Conservation (phyloP, 30 jellyfish, hydroid and myxozoan genomes). For the Mastigias papua region DNA sequence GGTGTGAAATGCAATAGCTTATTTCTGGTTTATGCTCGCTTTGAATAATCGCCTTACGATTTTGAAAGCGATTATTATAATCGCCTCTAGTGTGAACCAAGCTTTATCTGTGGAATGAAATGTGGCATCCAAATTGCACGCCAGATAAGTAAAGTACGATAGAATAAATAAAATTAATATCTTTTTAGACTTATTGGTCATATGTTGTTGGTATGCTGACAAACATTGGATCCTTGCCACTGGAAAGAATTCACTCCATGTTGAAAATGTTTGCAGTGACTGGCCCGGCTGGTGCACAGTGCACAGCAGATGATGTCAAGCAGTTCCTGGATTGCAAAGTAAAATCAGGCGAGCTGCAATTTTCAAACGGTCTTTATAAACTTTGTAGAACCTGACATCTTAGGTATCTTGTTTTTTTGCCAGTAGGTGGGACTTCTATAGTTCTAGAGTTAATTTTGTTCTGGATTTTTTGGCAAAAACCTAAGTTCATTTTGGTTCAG, state of each 20-base stretch:
- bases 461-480: no score
- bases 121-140: no score
- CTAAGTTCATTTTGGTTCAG: no score
- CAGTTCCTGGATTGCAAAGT: constrained; percentile 81
- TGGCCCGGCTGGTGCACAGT: constrained; percentile 83
- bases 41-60: no score
- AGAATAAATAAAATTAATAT: background rate
- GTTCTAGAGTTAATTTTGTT: background rate
- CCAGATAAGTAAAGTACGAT: no score
- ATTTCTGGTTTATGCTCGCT: no score
- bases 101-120: no score
- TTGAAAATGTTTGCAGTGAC: constrained; percentile 96
- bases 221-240: constrained; percentile 88
- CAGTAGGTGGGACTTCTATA: background rate
- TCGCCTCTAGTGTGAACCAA: no score
- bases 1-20: no score
- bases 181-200: constrained; percentile 90
- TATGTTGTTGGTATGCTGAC: constrained; percentile 98
- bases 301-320: constrained; percentile 87
- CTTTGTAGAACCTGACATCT: constrained; percentile 45
- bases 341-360: constrained; percentile 84
- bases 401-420: background rate
- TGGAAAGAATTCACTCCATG: constrained; percentile 95
- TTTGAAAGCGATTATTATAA: no score
- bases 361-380: constrained; percentile 81